Evolutionary conservation across 2,888 invertebrate genomes (phyloP).

Genomic region (Halictus quadricinctus): DNA sequence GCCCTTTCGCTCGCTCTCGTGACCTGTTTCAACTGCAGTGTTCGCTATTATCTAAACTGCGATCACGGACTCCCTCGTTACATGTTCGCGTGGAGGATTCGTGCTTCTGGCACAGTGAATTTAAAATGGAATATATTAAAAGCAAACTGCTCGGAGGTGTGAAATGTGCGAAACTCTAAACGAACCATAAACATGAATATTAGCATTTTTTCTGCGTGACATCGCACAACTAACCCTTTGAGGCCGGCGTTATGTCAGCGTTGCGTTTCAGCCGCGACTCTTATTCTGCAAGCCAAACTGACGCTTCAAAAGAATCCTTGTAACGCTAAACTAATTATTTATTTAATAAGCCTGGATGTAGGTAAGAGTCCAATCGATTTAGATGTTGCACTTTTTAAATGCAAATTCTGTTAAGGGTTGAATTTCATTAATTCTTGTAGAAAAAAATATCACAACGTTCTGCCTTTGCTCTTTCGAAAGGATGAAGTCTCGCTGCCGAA

Average conservation of each 20-base stretch:
- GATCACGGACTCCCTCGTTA: not conserved
- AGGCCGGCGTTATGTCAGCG: not conserved
- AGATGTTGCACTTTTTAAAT: not conserved
- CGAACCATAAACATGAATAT: not conserved
- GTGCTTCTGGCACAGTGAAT: not conserved
- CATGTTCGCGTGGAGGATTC: not conserved
- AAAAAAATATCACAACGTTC: not conserved
- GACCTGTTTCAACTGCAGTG: not conserved
- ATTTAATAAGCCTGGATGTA: not conserved
- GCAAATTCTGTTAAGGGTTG: not conserved
- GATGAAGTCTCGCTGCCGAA: not conserved
- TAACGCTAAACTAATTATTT: not conserved
- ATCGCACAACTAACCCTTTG: not conserved
- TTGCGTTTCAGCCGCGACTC: not conserved
- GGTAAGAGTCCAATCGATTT: not conserved
- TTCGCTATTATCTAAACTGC: not conserved
- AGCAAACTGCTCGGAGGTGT: not conserved
- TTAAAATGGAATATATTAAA: conserved; percentile 1
- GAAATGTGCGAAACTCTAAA: not conserved
- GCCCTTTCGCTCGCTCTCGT: conserved; percentile 12
- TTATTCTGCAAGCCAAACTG: not conserved
- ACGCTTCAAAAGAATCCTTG: not conserved
- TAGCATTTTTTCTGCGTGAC: not conserved
- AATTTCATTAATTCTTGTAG: not conserved
- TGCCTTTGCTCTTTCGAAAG: not conserved